Percentiles rank a stretch among this genome's conserved stretches.
Evolutionary conservation across 37 sponge, comb jelly and placozoan genomes (phyloP).

Genomic region (Spongilla lacustris): DNA sequence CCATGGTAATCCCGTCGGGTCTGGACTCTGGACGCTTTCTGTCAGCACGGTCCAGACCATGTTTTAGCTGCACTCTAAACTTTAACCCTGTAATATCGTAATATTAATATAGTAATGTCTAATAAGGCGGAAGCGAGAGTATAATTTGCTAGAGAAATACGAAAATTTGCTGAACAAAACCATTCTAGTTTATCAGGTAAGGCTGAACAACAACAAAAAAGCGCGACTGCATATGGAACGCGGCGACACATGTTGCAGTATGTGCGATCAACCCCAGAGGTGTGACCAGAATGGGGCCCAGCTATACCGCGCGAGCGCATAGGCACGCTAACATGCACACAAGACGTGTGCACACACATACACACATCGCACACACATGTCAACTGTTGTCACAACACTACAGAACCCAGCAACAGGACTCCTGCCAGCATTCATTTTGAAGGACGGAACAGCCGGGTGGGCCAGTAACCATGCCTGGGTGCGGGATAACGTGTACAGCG

Average conservation of each 20-base stretch:
- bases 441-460: conserved; percentile 67
- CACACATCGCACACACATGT: too few relatives aligned
- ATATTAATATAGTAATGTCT: neutral
- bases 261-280: too few relatives aligned
- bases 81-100: too few relatives aligned
- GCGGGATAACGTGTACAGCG: conserved; percentile 87
- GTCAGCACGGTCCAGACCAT: too few relatives aligned
- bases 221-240: neutral
- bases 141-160: conserved; percentile 23
- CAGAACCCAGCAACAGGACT: conserved; percentile 94
- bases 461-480: conserved; percentile 85
- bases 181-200: conserved; percentile 63
- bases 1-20: too few relatives aligned
- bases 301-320: neutral
- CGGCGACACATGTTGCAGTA: too few relatives aligned
- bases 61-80: too few relatives aligned
- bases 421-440: conserved; percentile 75
- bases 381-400: neutral
- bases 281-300: too few relatives aligned
- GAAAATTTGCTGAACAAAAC: conserved; percentile 38
- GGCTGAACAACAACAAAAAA: neutral
- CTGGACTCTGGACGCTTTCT: too few relatives aligned
- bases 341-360: too few relatives aligned
- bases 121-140: conserved; percentile 19
- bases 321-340: neutral